Percentiles rank a stretch among this genome's conserved stretches.
Conservation (phyloP, 2,888 invertebrate genomes). For the Chymomyza procnemis region DNA sequence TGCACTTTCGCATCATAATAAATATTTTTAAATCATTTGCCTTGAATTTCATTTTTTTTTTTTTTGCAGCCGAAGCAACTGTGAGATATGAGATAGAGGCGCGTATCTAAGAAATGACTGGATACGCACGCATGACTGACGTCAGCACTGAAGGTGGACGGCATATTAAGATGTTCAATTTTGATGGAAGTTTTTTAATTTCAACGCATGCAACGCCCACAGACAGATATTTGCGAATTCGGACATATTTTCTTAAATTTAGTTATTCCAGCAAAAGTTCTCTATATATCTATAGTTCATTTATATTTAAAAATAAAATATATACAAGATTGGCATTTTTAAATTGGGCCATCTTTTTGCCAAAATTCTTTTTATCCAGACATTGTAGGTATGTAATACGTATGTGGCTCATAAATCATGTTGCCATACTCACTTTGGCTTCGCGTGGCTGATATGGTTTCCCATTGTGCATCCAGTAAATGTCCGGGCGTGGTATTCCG, state of each 20-base stretch:
- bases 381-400: conserved; percentile 1
- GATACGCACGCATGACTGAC: conserved; percentile 14
- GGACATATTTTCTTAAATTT: conserved; percentile 11
- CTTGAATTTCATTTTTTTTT: conserved; percentile 54
- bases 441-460: conserved; percentile 82
- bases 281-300: conserved; percentile 3
- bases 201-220: conserved; percentile 53
- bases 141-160: conserved; percentile 2
- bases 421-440: conserved; percentile 80
- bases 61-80: background rate
- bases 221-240: conserved; percentile 16
- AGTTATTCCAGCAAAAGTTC: conserved; percentile 48
- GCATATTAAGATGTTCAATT: conserved; percentile 4
- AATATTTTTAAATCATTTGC: conserved; percentile 62
- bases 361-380: background rate
- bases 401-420: background rate
- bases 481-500: conserved; percentile 83
- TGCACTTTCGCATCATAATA: conserved; percentile 7
- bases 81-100: conserved; percentile 28
- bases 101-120: conserved; percentile 21
- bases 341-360: conserved; percentile 27
- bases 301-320: background rate
- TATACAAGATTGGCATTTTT: conserved; percentile 14
- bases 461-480: conserved; percentile 85
- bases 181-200: conserved; percentile 6